Conservation (phyloP, 2,888 invertebrate genomes). For the Cryptus viduatorius region DNA sequence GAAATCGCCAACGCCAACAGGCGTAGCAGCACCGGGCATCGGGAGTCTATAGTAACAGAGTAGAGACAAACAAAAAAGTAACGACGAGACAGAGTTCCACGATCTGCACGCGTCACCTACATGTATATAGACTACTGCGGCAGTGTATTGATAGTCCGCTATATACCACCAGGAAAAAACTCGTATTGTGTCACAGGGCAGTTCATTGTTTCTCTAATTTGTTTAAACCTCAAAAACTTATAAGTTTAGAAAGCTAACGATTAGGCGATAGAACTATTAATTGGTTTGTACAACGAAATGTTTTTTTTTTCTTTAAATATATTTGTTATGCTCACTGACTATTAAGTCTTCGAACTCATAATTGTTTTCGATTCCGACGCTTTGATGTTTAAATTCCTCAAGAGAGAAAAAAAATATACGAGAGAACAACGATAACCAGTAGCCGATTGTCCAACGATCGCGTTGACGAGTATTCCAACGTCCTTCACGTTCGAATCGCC, state of each 20-base stretch:
- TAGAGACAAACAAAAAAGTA: neutral
- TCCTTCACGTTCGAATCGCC: neutral
- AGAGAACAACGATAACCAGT: too few species aligned
- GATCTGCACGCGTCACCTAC: conserved; percentile 20
- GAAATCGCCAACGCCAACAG: conserved; percentile 22
- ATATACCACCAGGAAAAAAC: neutral
- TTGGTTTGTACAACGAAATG: neutral
- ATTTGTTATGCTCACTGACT: too few species aligned
- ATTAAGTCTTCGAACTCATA: too few species aligned
- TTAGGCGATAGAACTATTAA: neutral
- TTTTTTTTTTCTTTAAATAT: neutral
- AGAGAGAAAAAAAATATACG: too few species aligned
- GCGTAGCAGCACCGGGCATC: conserved; percentile 26
- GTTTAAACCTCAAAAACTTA: too few species aligned
- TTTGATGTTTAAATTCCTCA: too few species aligned
- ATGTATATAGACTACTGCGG: neutral
- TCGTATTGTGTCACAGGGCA: neutral
- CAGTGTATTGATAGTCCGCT: neutral
- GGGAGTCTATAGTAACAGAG: neutral
- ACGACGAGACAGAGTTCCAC: neutral
- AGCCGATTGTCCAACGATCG: too few species aligned
- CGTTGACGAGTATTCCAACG: neutral
- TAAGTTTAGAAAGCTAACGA: too few species aligned
- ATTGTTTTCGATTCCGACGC: too few species aligned
- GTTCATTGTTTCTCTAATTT: neutral